A percentile compares a stretch with the other conserved stretches of the same genome.
Conservation (phyloP, 2,888 invertebrate species). For the Xestia rhomboidea region DNA sequence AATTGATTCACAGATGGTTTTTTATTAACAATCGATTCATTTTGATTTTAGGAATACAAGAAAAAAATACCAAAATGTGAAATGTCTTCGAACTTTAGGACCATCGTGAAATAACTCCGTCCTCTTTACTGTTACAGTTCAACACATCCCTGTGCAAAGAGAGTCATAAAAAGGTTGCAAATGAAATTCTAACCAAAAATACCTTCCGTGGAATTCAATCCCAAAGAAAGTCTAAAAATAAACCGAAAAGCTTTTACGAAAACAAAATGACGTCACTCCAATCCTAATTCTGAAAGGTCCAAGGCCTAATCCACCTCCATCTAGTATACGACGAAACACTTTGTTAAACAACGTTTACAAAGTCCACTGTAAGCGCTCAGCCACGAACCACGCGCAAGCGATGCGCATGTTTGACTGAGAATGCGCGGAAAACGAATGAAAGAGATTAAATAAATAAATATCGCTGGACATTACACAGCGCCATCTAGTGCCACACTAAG, state of each 20-base stretch:
- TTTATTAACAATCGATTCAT: not conserved
- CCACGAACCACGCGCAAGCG: not conserved
- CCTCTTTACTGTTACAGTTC: not conserved
- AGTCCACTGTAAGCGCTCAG: slow-evolving; percentile 22
- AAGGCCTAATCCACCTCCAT: slow-evolving; percentile 19
- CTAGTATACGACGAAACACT: slow-evolving; percentile 38
- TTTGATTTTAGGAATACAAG: not conserved
- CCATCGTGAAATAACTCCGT: not conserved
- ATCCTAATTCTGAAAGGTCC: slow-evolving; percentile 48
- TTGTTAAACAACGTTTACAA: slow-evolving; percentile 41
- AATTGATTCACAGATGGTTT: not conserved
- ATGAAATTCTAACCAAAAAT: slow-evolving; percentile 13
- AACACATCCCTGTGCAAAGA: not conserved
- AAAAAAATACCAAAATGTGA: not conserved
- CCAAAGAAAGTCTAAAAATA: slow-evolving; percentile 40
- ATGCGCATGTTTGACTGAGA: not conserved
- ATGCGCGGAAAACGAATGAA: not conserved
- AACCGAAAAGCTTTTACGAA: slow-evolving; percentile 27
- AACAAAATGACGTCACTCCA: slow-evolving; percentile 39
- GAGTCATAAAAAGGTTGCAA: not conserved
- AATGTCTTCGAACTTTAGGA: not conserved
- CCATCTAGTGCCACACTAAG: too few relatives aligned
- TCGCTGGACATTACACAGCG: too few relatives aligned
- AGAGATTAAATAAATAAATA: too few relatives aligned
- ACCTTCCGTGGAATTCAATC: slow-evolving; percentile 11